These are phyloP conservation scores for Adelphocoris suturalis DNA, from an alignment of 2,888 invertebrate genomes.

Conservation along the genomic window DNA sequence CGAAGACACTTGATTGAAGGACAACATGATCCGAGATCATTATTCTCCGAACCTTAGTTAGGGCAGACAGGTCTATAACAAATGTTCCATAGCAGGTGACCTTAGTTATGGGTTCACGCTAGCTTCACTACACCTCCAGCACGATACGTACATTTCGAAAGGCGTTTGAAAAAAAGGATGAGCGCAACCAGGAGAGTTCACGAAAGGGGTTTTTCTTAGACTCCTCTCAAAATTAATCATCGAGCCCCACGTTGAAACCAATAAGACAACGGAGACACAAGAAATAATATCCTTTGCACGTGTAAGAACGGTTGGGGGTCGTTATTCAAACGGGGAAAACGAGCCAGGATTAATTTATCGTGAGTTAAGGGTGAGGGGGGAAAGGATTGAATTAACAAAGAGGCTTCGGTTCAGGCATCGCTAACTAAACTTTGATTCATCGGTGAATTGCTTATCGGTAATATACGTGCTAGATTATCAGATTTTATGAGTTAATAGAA, in stretches of 20 bases:
- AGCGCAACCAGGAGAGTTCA: neutral
- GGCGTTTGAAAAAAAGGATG: constrained; percentile 6
- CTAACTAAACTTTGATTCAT: neutral
- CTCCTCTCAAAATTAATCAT: constrained; percentile 2
- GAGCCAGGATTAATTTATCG: constrained; percentile 30
- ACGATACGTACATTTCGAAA: neutral
- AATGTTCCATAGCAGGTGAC: neutral
- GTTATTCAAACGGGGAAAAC: constrained; percentile 18
- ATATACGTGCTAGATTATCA: no score
- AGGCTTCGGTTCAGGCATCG: neutral
- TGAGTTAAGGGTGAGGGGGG: neutral
- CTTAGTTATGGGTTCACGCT: constrained; percentile 32
- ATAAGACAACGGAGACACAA: constrained; percentile 30
- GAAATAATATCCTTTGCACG: constrained; percentile 22
- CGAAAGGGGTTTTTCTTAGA: constrained; percentile 23
- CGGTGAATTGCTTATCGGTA: neutral
- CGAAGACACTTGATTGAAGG: neutral
- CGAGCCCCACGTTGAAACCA: constrained; percentile 33
- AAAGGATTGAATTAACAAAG: neutral
- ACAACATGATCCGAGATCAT: neutral
- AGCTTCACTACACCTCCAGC: neutral
- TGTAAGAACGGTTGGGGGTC: constrained; percentile 22
- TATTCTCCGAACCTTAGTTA: neutral
- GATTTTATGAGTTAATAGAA: no score
- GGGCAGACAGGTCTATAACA: neutral